phyloP scores from a whole-genome alignment of 2,797 vertebrate genomes.

The Trachurus trachurus region DNA sequence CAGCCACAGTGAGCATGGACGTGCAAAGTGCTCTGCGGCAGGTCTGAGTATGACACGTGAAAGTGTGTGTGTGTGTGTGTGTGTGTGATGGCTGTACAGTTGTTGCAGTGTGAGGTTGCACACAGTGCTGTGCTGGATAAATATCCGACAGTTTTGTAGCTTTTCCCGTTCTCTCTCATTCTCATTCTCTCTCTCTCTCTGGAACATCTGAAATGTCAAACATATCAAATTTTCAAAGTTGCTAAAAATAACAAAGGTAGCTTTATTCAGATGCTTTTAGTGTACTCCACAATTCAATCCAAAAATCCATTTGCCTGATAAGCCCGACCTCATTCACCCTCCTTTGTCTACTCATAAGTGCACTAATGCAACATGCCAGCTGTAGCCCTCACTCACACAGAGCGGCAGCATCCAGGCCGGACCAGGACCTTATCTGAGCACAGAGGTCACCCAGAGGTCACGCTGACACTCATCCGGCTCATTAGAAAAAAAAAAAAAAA shows the following conservation, averaged over 20 bases:
- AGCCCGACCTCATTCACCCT: conserved; percentile 31
- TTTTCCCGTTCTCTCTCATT: conserved; percentile 12
- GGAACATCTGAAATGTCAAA: conserved; percentile 52
- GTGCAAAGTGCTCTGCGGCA: conserved; percentile 53
- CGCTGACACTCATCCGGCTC: conserved; percentile 33
- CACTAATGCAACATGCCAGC: conserved; percentile 43
- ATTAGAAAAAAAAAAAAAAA: conserved; percentile 26
- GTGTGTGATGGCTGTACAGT: conserved; percentile 21
- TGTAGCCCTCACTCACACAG: conserved; percentile 20
- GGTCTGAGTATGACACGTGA: conserved; percentile 35
- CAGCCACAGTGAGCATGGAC: conserved; percentile 27
- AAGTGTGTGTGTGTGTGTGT: conserved; percentile 31
- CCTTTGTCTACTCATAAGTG: conserved; percentile 51
- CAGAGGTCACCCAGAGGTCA: conserved; percentile 53
- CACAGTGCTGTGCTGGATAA: conserved; percentile 11
- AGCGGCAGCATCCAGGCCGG: conserved; percentile 22
- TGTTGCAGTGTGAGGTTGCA: conserved; percentile 12
- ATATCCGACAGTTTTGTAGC: conserved; percentile 24
- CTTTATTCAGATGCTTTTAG: conserved; percentile 44
- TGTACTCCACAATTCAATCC: conserved; percentile 23
- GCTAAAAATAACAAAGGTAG: conserved; percentile 49
- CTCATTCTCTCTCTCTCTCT: conserved; percentile 11
- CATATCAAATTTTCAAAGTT: conserved; percentile 25
- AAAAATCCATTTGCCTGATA: conserved; percentile 36
- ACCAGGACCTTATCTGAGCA: conserved; percentile 45